Evolutionary conservation across 92 coral and sea anemone genomes (phyloP).

Genomic region (Scolanthus callimorphus): DNA sequence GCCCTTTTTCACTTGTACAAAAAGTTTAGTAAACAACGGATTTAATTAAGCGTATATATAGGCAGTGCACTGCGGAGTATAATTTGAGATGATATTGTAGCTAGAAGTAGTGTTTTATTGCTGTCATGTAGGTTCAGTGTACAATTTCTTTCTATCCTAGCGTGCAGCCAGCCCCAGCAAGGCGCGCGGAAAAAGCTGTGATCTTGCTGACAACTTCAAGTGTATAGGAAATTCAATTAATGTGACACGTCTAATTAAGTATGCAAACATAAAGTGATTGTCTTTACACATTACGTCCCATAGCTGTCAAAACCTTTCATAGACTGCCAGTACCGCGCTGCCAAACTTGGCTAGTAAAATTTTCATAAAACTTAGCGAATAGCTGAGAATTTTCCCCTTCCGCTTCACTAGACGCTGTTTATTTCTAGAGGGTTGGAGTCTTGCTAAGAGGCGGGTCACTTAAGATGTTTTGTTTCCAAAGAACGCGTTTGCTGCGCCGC

Average conservation of each 20-base stretch:
- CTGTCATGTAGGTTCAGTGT: too few relatives aligned
- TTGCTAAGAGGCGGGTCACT: neutral
- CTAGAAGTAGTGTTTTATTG: too few relatives aligned
- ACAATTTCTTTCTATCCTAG: too few relatives aligned
- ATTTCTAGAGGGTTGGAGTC: too few relatives aligned
- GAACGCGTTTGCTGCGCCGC: neutral
- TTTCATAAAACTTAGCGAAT: neutral
- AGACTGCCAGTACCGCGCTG: neutral
- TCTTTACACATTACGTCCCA: neutral
- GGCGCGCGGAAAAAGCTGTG: neutral
- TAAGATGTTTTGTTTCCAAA: neutral
- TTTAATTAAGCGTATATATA: too few relatives aligned
- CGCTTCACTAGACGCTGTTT: too few relatives aligned
- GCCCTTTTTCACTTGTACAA: too few relatives aligned
- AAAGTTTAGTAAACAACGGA: too few relatives aligned
- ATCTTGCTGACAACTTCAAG: constrained; percentile 2
- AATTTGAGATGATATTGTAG: too few relatives aligned
- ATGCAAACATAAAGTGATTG: constrained; percentile 34
- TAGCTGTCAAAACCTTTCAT: constrained; percentile 1
- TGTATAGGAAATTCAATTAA: constrained; percentile 18
- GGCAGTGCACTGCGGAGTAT: too few relatives aligned
- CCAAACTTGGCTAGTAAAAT: neutral
- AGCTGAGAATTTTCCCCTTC: neutral
- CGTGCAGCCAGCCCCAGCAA: too few relatives aligned
- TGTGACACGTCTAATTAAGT: constrained; percentile 40